Evolutionary conservation across 2,797 vertebrate genomes (phyloP).

Genomic region (Emydoidea blandingii): DNA sequence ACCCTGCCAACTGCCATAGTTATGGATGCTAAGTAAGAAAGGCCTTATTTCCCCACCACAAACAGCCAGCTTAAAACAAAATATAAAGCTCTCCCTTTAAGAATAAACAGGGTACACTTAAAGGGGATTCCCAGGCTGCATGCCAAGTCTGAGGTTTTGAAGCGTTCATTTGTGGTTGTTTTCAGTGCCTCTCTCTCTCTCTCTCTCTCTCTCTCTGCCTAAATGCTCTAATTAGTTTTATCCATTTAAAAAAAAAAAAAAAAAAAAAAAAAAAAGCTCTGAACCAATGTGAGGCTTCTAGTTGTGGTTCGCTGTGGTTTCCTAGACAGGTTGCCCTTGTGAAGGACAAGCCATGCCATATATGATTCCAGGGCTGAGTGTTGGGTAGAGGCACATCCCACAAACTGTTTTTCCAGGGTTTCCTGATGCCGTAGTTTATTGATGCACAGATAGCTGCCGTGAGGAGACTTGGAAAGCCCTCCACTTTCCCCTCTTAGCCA

Average conservation of each 20-base stretch:
- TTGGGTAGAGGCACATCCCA: accelerated
- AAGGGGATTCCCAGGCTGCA: not conserved
- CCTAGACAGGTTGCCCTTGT: not conserved
- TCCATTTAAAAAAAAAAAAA: not conserved
- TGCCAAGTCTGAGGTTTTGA: not conserved
- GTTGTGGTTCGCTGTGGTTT: not conserved
- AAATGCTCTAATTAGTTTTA: not conserved
- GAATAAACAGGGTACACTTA: not conserved
- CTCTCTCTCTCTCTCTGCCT: not conserved
- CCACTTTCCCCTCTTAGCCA: not conserved
- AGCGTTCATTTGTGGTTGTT: not conserved
- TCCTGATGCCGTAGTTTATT: not conserved
- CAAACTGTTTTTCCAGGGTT: not conserved
- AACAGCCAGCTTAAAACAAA: not conserved
- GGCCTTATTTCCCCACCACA: not conserved
- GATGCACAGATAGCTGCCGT: not conserved
- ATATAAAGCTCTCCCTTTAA: not conserved
- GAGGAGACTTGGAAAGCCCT: not conserved
- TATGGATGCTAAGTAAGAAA: not conserved
- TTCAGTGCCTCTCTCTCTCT: not conserved
- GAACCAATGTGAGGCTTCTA: not conserved
- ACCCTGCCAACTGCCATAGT: not conserved
- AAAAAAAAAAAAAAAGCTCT: not conserved
- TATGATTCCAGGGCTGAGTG: not conserved
- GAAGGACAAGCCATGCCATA: not conserved